Evolutionary conservation across 2,888 invertebrate genomes (phyloP).

Genomic region (Gonocerus acuteangulatus): DNA sequence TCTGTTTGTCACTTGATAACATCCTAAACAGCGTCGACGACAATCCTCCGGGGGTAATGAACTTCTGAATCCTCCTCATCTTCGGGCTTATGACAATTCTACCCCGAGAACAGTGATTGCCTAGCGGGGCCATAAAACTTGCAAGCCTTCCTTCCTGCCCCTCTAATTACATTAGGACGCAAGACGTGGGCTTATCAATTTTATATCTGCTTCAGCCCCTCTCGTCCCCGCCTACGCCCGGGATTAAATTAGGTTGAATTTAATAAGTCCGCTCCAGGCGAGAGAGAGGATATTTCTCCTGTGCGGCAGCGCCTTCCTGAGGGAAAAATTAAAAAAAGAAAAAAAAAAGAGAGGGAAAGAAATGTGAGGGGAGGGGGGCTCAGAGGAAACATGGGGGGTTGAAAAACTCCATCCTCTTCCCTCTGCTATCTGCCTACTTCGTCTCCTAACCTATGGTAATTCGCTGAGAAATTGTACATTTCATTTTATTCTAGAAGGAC

Average conservation of each 20-base stretch:
- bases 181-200: slow-evolving; percentile 20
- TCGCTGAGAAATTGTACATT: no score
- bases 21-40: no score
- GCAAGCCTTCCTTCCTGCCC: not conserved
- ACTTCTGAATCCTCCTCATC: no score
- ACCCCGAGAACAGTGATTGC: slow-evolving; percentile 5
- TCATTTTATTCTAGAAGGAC: no score
- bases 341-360: not conserved
- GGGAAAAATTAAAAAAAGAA: not conserved
- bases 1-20: no score
- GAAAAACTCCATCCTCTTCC: no score
- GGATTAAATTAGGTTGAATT: slow-evolving; percentile 21
- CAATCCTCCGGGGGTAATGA: no score
- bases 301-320: not conserved
- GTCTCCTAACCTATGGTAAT: no score
- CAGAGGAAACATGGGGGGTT: no score
- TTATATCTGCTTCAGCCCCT: slow-evolving; percentile 10
- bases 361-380: not conserved
- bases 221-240: not conserved
- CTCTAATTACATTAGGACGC: slow-evolving; percentile 12
- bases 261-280: slow-evolving; percentile 4
- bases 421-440: no score
- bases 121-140: not conserved
- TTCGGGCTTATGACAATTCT: no score
- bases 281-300: slow-evolving; percentile 4